Evolutionary conservation across 2,113 vertebrate species (phyloP).

Genomic region (Cheilinus undulatus): DNA sequence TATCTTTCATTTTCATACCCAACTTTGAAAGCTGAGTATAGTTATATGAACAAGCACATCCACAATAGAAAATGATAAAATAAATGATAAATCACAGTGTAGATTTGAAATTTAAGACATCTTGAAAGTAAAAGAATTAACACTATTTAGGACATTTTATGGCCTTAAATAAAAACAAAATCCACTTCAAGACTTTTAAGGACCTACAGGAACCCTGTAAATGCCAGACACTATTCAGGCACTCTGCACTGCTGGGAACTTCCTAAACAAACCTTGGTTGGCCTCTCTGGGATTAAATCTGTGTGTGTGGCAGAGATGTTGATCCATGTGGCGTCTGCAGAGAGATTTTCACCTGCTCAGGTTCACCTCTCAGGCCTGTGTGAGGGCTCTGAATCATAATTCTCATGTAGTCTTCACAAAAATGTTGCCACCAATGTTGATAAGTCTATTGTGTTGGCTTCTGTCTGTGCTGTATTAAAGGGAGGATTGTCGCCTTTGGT

Average conservation of each 20-base stretch:
- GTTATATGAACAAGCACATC: no score
- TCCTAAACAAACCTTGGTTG: neutral
- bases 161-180: no score
- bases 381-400: neutral
- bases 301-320: constrained; percentile 47
- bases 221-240: neutral
- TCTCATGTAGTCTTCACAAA: neutral
- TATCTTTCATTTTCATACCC: no score
- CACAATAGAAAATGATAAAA: no score
- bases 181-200: no score
- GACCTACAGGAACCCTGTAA: no score
- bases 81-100: no score
- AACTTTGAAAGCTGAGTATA: no score
- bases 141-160: no score
- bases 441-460: constrained; percentile 2
- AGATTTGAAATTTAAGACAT: no score
- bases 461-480: neutral
- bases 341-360: constrained; percentile 54
- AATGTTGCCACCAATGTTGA: neutral
- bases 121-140: no score
- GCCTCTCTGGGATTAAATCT: constrained; percentile 31
- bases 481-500: neutral
- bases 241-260: neutral
- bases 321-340: constrained; percentile 52
- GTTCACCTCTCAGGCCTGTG: constrained; percentile 14